phyloP scores from a whole-genome alignment of 1,140 invertebrate species.

The Brachionus angularis region DNA sequence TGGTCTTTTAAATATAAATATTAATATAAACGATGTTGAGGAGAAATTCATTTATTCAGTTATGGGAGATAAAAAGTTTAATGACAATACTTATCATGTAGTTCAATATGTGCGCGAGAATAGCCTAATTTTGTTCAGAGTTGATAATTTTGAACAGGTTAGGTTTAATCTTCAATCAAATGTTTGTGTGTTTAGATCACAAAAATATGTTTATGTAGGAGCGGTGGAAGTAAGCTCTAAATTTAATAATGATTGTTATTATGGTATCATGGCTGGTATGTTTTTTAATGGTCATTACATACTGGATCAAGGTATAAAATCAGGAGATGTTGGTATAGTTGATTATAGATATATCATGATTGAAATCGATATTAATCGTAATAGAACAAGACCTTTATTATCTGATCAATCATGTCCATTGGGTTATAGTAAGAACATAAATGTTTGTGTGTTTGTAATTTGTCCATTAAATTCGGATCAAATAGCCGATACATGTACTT shows the following conservation, averaged over 20 bases:
- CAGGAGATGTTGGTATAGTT: conserved; percentile 9
- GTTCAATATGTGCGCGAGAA: conserved; percentile 9
- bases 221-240: not conserved
- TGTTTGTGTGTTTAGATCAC: not conserved
- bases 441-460: conserved; percentile 21
- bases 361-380: conserved; percentile 15
- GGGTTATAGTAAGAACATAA: not conserved
- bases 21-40: not conserved
- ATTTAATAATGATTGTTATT: not conserved
- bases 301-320: not conserved
- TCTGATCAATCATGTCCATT: conserved; percentile 10
- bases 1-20: not conserved
- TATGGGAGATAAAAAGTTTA: conserved; percentile 32
- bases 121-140: not conserved
- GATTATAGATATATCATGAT: conserved; percentile 29
- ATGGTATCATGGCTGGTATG: conserved; percentile 31
- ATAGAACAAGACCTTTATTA: conserved; percentile 13
- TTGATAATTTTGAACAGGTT: conserved; percentile 41
- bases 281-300: conserved; percentile 20
- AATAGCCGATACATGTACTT: conserved; percentile 37
- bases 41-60: conserved; percentile 4
- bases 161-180: conserved; percentile 1
- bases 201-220: conserved; percentile 9
- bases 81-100: conserved; percentile 39
- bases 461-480: conserved; percentile 42